Evolutionary conservation across 1,140 invertebrate genomes (phyloP), one percentile per base, ranked within the genome.

Genomic region (Uloborus diversus): DNA sequence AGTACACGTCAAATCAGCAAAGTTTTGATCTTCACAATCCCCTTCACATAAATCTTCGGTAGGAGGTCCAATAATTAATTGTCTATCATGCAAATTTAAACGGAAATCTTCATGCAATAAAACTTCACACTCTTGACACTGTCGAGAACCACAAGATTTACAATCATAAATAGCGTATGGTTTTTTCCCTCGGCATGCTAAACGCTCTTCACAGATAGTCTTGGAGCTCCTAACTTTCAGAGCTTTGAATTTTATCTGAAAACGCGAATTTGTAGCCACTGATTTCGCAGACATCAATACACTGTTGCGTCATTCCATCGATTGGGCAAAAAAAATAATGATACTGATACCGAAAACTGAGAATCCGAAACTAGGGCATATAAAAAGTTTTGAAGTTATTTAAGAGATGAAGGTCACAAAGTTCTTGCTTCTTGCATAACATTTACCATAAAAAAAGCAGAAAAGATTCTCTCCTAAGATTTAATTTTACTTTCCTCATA

Each of bases 41-140:
- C 83, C 81, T 35, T 87, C 84, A 81, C 86, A 88, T 2, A 87
- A 71, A 59, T 82, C 71, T 53, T 85, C 85, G 14, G 51, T 51
- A 27, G 82, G 80, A 42, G 84, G 83, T 14, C 71, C 75, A 23
- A 83, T 81, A 35, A 87, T 79, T n/a, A 59, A 35, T 64, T 81
- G 68, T 68, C 85, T 80, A 14, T 85, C 84, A 68, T 88, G 86
- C 81, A 85, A 85, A 27, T 84, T 79, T 76, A 84, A 85, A 28
- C 84, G 84, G 49, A 82, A 62, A 51, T 83, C 82, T 61, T 85
- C 84, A 80, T 88, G 87, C n/a, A 88, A 81, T 25, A 83, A 69
- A 25, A 81, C 81, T 75, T 86, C 86, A 82, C 87, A 88, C 23
- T 83, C 81, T 59, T 82, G 27, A 82, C 87, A 88, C 69, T 88